Base-by-base conservation (phyloP, 2,888 invertebrate genomes). In the Lydus trimaculatus region DNA sequence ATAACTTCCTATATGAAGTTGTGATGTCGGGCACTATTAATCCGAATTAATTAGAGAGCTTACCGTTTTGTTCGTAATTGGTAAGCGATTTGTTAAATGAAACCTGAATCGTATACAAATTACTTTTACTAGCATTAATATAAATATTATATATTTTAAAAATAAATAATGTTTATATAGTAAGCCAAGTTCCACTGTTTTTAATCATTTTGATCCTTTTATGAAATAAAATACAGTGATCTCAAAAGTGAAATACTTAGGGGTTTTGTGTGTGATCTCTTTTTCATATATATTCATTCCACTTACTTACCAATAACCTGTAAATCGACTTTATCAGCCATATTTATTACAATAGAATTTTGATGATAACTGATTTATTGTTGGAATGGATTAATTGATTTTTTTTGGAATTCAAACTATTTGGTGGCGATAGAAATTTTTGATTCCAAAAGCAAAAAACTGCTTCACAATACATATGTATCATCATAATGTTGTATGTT, bases 11-110 rank as follows among this genome's bases (percentile, higher is more conserved):
- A 25, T 58, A 66, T 65, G 33, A 60, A 69, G 63, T 61, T 61
- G 64, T 48, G 64, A 48, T 63, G 65, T 59, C 68, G 65, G 69
- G 61, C 69, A 69, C 69, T 72, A 74, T 74, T 74, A 74, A 74
- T 71, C 69, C 66, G 66, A 62, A 71, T 66, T 73, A 75, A 75
- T 73, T 73, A 75, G 72, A 72, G 72, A 73, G 70, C 73, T 72
- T 72, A 71, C 59, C 67, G 70, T 65, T 73, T 75, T 75, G 74
- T 71, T 62, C 65, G 48, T 66, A 72, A 75, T 75, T 73, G 71
- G 65, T 70, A 75, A 64, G 66, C 68, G 70, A 72, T 73, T 73
- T 70, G 72, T 69, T 69, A 69, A 71, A 63, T 63, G 58, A 69
- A 36, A 67, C 67, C 65, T 66, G 60, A 65, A 66, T 66, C 23